Percentiles rank a stretch among this genome's conserved stretches.
Evolutionary conservation across 2,888 invertebrate species (phyloP).

Genomic region (Drosophila setosimentum): DNA sequence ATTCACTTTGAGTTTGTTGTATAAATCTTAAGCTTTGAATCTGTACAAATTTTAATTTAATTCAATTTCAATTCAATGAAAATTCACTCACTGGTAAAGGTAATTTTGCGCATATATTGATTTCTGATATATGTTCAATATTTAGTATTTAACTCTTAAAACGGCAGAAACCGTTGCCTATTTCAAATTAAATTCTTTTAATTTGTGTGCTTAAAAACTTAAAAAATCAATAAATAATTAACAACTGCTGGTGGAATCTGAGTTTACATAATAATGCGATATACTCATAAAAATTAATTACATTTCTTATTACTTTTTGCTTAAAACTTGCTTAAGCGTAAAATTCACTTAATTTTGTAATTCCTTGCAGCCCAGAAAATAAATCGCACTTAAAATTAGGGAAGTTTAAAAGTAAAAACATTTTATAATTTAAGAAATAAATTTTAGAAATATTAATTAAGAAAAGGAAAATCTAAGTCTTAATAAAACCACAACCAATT

Average conservation of each 20-base stretch:
- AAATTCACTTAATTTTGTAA: too few species aligned
- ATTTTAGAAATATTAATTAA: not conserved
- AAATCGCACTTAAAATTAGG: too few species aligned
- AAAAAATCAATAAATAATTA: not conserved
- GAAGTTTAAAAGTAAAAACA: too few species aligned
- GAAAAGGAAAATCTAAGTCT: not conserved
- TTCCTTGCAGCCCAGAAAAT: too few species aligned
- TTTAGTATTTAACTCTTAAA: not conserved
- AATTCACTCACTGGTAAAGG: too few species aligned
- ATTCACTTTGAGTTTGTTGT: slow-evolving; percentile 30
- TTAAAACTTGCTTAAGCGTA: too few species aligned
- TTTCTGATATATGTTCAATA: not conserved
- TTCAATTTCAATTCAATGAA: not conserved
- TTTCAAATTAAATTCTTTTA: not conserved
- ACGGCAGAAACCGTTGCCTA: not conserved
- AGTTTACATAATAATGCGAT: not conserved
- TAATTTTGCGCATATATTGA: not conserved
- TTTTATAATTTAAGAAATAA: too few species aligned
- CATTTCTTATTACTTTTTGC: not conserved
- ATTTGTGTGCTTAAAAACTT: not conserved
- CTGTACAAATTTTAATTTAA: not conserved
- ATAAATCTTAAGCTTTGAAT: slow-evolving; percentile 9
- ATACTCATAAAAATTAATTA: not conserved
- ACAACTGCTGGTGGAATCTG: not conserved
- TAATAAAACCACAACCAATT: not conserved